Evolutionary conservation across 2,888 invertebrate genomes (phyloP), one percentile per base, ranked within the genome.

Genomic region (Ophioninae sp.): DNA sequence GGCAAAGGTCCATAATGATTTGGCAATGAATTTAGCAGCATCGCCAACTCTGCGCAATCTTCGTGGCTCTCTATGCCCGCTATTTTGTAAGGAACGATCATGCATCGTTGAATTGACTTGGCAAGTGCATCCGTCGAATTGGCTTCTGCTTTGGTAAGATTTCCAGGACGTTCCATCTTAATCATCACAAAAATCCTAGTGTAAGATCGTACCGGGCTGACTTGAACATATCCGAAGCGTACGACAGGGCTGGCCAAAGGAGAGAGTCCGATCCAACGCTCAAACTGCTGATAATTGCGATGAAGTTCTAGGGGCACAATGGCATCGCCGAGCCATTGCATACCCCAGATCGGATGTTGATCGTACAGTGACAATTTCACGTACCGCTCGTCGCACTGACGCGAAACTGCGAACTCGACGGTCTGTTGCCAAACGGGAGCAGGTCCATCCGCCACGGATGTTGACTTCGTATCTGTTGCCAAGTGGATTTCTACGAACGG

Each of bases 371-470:
- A 88, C 21, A 93, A 80, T 73, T 90, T 92, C 0, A 93, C 87
- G 67, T 85, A 86, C 8, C 89, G 86, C 67, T 91, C 90, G 3
- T 86, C 87, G 64, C 87, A 89, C 70, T 82, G 81, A 80, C 84
- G 88, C 6, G 92, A 90, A 2, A 91, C 80, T 21, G 91, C 91
- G 73, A 93, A 92, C 6, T 90, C 88, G 59, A 93, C 81, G 0
- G 91, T 92, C 67, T 92, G 90, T 23, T 93, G 92, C 93, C 93
- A 93, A 44, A 93, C 87, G 3, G 93, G 93, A 6, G 92, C 92
- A 21, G 92, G 90, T 1, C 92, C 92, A 37, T 93, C 90, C 2
- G 91, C 90, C 2, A 88, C 61, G 0, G 88, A 78, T 0, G 92
- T 93, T 0, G 86, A 69, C 20, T 87, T 88, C 7, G 88, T 77